Conservation (phyloP, 2,888 invertebrate genomes). For the Microdon myrmicae region DNA sequence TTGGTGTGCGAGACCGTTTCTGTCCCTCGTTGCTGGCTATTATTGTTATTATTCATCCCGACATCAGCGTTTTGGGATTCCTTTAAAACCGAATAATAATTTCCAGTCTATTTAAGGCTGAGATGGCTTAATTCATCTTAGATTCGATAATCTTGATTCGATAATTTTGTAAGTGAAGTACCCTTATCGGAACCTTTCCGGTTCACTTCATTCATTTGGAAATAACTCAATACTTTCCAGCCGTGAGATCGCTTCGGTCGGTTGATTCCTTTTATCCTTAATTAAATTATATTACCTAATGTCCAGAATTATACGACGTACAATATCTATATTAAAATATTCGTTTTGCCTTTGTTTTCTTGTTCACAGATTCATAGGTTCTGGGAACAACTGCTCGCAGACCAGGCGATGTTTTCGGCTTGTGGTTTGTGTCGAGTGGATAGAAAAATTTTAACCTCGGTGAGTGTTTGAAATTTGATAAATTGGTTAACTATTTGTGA, state of each 20-base stretch:
- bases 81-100: slow-evolving; percentile 14
- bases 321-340: background rate
- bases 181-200: slow-evolving; percentile 48
- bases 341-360: background rate
- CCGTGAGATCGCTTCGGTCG: slow-evolving; percentile 24
- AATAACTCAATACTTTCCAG: slow-evolving; percentile 34
- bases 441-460: slow-evolving; percentile 69
- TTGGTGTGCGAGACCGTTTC: no score
- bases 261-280: slow-evolving; percentile 34
- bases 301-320: background rate
- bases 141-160: slow-evolving; percentile 28
- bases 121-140: slow-evolving; percentile 18
- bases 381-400: slow-evolving; percentile 64
- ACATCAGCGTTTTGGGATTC: slow-evolving; percentile 3
- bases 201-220: slow-evolving; percentile 44
- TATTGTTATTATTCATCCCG: slow-evolving; percentile 14
- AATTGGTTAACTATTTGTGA: background rate
- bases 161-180: slow-evolving; percentile 33
- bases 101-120: slow-evolving; percentile 10
- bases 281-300: slow-evolving; percentile 38
- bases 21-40: no score
- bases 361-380: slow-evolving; percentile 61
- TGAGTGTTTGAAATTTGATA: slow-evolving; percentile 57
- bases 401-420: slow-evolving; percentile 67
- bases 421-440: slow-evolving; percentile 70